Conservation (phyloP, 2,797 vertebrate genomes). For the Pantherophis vulpinus region DNA sequence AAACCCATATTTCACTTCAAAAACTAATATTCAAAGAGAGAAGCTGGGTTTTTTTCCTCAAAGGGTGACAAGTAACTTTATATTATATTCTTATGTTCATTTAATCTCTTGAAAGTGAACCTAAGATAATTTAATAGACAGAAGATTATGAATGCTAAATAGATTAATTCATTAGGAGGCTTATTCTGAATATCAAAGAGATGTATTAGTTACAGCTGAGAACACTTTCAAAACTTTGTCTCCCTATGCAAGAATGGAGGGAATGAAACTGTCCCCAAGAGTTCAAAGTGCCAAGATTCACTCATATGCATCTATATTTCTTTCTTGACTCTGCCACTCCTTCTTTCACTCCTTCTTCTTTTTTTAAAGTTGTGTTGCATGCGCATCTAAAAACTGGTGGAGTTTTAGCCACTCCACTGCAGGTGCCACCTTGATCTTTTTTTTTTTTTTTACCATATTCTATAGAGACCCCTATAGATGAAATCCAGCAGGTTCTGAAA, state of each 20-base stretch:
- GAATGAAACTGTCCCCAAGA: neutral
- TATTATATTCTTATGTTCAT: neutral
- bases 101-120: neutral
- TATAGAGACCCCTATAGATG: neutral
- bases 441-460: neutral
- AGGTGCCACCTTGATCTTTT: neutral
- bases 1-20: neutral
- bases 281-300: neutral
- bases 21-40: neutral
- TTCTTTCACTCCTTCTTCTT: neutral
- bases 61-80: neutral
- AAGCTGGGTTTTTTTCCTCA: neutral
- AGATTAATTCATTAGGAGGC: neutral
- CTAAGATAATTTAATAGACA: neutral
- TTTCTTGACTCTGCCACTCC: too few relatives aligned
- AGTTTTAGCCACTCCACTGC: neutral
- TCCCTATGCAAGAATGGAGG: neutral
- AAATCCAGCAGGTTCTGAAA: too few relatives aligned
- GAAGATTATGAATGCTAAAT: neutral
- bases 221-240: neutral
- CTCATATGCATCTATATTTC: neutral
- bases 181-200: neutral
- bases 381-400: neutral
- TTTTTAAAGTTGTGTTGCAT: neutral
- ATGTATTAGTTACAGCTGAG: neutral